Conservation (phyloP, 2,797 vertebrate species). For the Chromis chromis region DNA sequence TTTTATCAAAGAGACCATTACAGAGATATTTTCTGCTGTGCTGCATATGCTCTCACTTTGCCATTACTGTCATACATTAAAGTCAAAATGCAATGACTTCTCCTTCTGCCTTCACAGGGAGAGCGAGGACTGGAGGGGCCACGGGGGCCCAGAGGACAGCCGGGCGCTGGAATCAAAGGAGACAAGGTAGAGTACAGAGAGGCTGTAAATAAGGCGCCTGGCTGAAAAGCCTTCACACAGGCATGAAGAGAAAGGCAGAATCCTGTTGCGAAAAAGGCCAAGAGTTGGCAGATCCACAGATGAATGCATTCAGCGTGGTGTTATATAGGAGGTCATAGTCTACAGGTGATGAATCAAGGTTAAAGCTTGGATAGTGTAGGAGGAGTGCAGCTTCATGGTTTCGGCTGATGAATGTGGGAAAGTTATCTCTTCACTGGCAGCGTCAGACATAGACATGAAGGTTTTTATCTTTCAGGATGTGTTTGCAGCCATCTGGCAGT, state of each 20-base stretch:
- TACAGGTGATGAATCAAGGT: constrained; percentile 58
- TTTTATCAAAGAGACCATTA: constrained; percentile 6
- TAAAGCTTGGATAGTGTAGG: constrained; percentile 38
- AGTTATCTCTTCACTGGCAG: neutral
- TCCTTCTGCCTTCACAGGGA: constrained; percentile 80
- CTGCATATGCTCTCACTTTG: neutral
- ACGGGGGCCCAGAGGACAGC: constrained; percentile 87
- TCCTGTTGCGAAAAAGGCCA: constrained; percentile 47
- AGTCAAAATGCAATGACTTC: constrained; percentile 34
- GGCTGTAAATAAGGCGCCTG: constrained; percentile 75
- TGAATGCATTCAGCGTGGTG: constrained; percentile 53
- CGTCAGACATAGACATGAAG: neutral
- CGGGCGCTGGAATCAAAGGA: constrained; percentile 88
- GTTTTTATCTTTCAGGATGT: constrained; percentile 28
- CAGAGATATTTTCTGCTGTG: neutral
- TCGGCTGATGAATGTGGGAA: constrained; percentile 51
- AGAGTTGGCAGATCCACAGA: constrained; percentile 36
- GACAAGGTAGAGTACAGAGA: constrained; percentile 86
- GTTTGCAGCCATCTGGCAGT: constrained; percentile 35
- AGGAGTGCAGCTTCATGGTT: constrained; percentile 39
- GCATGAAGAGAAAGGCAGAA: constrained; percentile 39
- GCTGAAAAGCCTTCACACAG: constrained; percentile 58
- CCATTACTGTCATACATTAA: constrained; percentile 14
- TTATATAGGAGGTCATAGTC: constrained; percentile 59
- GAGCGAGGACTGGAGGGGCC: constrained; percentile 90